These are phyloP conservation scores for Palloptera scutellata DNA, from an alignment of 2,888 invertebrate genomes.

Conservation along the genomic window DNA sequence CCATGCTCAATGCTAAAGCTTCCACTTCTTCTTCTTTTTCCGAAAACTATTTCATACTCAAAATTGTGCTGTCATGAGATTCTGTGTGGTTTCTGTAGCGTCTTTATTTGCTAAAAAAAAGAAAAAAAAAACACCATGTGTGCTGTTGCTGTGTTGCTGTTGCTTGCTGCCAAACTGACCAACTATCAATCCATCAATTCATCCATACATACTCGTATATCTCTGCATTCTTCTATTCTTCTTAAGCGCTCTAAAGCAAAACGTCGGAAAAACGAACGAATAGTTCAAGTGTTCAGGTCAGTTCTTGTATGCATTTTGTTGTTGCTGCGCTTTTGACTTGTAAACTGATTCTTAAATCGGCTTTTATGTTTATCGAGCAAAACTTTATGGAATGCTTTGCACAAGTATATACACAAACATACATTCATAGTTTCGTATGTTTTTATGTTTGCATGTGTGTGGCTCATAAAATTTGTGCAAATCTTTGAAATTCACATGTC, in stretches of 20 bases:
- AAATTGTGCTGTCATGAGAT: slow-evolving; percentile 1
- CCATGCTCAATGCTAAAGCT: slow-evolving; percentile 11
- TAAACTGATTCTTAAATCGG: slow-evolving; percentile 5
- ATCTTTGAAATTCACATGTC: slow-evolving; percentile 59
- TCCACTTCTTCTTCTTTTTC: slow-evolving; percentile 23
- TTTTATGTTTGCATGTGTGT: slow-evolving; percentile 41
- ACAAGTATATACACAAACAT: not conserved
- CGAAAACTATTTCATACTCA: slow-evolving; percentile 34
- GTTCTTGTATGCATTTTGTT: not conserved
- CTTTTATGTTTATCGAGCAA: slow-evolving; percentile 44
- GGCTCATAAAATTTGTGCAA: slow-evolving; percentile 54
- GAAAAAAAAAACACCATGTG: slow-evolving; percentile 21
- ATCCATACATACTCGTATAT: slow-evolving; percentile 41
- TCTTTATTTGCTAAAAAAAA: slow-evolving; percentile 20
- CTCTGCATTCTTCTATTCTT: not conserved
- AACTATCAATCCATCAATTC: slow-evolving; percentile 56
- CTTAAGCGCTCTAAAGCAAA: not conserved
- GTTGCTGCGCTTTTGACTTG: not conserved
- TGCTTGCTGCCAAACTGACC: slow-evolving; percentile 7
- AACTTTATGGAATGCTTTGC: slow-evolving; percentile 50
- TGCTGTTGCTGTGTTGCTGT: not conserved
- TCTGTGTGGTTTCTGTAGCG: slow-evolving; percentile 25
- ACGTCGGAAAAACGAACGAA: not conserved
- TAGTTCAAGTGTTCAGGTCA: slow-evolving; percentile 56
- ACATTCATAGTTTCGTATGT: not conserved